Evolutionary conservation across 2,888 invertebrate species (phyloP).

Genomic region (Caenorhabditis sp.): DNA sequence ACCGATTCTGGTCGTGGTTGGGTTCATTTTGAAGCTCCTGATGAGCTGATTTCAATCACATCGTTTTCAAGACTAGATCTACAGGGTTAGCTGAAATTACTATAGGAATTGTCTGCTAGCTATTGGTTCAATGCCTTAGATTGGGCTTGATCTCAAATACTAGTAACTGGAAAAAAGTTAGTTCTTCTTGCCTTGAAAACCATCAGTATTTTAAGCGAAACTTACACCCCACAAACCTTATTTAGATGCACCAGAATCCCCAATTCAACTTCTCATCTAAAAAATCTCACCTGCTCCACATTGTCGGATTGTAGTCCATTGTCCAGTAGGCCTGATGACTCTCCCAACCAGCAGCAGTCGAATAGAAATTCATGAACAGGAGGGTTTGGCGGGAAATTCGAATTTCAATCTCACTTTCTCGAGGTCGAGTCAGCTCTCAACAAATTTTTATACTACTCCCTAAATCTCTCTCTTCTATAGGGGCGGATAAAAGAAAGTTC

Average conservation of each 20-base stretch:
- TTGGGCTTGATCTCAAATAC: no score
- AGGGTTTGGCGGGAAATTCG: not conserved
- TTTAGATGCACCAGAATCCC: not conserved
- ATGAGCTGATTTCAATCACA: no score
- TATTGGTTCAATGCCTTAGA: no score
- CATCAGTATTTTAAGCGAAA: no score
- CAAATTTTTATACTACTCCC: slow-evolving; percentile 14
- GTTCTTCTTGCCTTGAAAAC: no score
- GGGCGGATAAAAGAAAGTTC: slow-evolving; percentile 41
- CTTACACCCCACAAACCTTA: no score
- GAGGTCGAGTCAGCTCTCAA: not conserved
- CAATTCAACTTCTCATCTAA: not conserved
- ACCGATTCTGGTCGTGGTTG: no score
- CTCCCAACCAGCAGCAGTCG: not conserved
- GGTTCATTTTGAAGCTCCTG: no score
- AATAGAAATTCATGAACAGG: slow-evolving; percentile 41
- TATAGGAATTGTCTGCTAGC: no score
- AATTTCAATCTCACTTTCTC: not conserved
- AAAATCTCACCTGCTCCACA: slow-evolving; percentile 28
- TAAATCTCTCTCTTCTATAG: not conserved
- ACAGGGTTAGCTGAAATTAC: no score
- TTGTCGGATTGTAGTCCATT: slow-evolving; percentile 19
- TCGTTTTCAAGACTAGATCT: no score
- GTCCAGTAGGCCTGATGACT: slow-evolving; percentile 32
- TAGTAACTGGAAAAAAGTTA: no score